Percentiles rank a stretch among this genome's conserved stretches.
These are phyloP conservation scores for Clamator glandarius DNA, from an alignment of 2,797 vertebrate genomes.

Conservation along the genomic window DNA sequence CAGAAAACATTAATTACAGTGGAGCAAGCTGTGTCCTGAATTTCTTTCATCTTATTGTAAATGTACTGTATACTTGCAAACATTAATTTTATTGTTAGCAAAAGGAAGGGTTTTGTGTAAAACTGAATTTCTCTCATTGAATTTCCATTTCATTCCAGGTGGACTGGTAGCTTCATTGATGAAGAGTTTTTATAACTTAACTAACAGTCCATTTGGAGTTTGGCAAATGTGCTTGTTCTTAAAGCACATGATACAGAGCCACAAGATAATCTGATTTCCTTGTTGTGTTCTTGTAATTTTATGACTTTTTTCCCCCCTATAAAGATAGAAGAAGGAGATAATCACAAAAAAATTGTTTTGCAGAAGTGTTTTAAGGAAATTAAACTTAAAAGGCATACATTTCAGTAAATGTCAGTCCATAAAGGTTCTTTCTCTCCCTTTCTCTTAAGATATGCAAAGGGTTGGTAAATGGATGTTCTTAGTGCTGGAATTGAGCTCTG, in stretches of 20 bases:
- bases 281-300: neutral
- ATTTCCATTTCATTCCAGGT: slow-evolving; percentile 50
- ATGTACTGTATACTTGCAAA: slow-evolving; percentile 71
- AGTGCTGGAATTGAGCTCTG: neutral
- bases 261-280: slow-evolving; percentile 17
- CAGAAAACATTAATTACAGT: neutral
- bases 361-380: neutral
- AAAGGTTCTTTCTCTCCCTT: neutral
- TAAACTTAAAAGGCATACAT: neutral
- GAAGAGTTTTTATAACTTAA: slow-evolving; percentile 60
- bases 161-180: slow-evolving; percentile 40
- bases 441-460: neutral
- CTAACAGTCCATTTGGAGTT: slow-evolving; percentile 49
- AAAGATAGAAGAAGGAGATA: neutral
- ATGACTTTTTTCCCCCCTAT: neutral
- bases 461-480: neutral
- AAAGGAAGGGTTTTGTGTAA: slow-evolving; percentile 54
- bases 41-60: neutral
- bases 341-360: neutral
- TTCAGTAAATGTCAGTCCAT: rapidly evolving
- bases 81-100: slow-evolving; percentile 77
- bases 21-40: neutral
- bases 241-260: slow-evolving; percentile 38
- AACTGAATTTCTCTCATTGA: slow-evolving; percentile 57
- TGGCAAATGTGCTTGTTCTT: slow-evolving; percentile 57